phyloP scores from a whole-genome alignment of 2,797 vertebrate species.

The Gymnoscopelus braueri region DNA sequence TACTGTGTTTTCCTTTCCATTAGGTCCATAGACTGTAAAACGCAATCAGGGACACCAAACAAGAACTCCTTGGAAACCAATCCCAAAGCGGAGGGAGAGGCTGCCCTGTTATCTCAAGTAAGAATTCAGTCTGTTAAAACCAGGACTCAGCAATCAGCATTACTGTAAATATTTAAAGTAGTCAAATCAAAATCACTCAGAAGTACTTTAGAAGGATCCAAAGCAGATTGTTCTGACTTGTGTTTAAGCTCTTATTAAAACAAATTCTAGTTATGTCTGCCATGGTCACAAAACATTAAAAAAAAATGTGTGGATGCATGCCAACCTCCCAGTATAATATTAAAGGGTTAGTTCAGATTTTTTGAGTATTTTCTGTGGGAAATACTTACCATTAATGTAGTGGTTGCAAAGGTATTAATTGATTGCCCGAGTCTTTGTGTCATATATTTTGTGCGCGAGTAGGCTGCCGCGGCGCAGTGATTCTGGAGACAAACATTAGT shows the following conservation, averaged over 20 bases:
- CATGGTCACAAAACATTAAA: neutral
- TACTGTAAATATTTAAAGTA: slow-evolving; percentile 30
- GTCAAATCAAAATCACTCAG: slow-evolving; percentile 37
- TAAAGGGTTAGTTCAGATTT: too few relatives aligned
- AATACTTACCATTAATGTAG: too few relatives aligned
- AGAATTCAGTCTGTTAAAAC: slow-evolving; percentile 47
- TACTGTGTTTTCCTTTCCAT: slow-evolving; percentile 3
- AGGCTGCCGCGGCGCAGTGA: too few relatives aligned
- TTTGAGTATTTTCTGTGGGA: too few relatives aligned
- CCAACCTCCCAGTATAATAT: slow-evolving; percentile 10
- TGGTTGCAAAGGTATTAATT: too few relatives aligned
- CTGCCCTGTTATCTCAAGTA: slow-evolving; percentile 89
- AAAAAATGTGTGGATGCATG: slow-evolving; percentile 32
- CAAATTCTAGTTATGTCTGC: slow-evolving; percentile 4
- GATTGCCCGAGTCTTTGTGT: too few relatives aligned
- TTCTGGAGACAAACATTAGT: too few relatives aligned
- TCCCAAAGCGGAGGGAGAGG: slow-evolving; percentile 87
- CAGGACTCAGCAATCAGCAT: slow-evolving; percentile 34
- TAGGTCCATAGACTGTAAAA: slow-evolving; percentile 93
- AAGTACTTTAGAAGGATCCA: slow-evolving; percentile 11
- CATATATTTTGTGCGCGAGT: too few relatives aligned
- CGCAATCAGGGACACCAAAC: slow-evolving; percentile 82
- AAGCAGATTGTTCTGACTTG: slow-evolving; percentile 25
- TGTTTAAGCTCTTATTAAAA: slow-evolving; percentile 1
- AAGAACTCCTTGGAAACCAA: slow-evolving; percentile 86